Evolutionary conservation across 1,140 invertebrate species (phyloP), one percentile per base, ranked within the genome.

Genomic region (Sitobion miscanthi): DNA sequence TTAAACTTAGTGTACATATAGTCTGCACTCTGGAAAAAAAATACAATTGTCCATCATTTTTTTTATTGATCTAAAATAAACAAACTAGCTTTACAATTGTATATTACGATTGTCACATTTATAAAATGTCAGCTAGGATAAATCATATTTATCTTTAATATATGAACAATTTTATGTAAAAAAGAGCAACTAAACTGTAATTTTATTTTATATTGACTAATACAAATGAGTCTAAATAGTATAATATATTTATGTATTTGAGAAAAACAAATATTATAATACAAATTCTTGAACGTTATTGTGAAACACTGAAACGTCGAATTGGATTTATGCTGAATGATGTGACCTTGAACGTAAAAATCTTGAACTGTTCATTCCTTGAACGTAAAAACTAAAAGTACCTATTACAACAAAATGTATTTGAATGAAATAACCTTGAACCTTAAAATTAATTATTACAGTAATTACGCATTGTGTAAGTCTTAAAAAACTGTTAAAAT

Each of bases 401-500:
- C 11, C 62, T 89, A 54, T 89, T 54, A 25, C 54, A 89, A 57
- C 49, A 49, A 89, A 35, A 38, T 88, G 0, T 88, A 88, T 54
- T 87, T 88, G n/a, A 88, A 88, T 88, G 87, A 88, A 35, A 88
- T 35, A 35, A 54, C n/a, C 87, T 88, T 54, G 87, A 88, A 38
- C 49, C 23, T n/a, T 88, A 9, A 54, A 52, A 54, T 52, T 88
- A 49, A 69, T n/a, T 69, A 69, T 69, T 38, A 42, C 30, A 42
- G 38, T 38, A 83, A 83, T 83, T 69, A 83, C 20, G 38, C 42
- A 47, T 87, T 30, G 17, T 87, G 5, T n/a, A 87, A 49, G 14
- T 87, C 7, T 88, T 21, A 47, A 14, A 35, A 88, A 89, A 54
- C 11, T 69, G 3, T 69, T 2, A 57, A 57, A 57, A 35, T 1